Conservation (phyloP, 2,113 vertebrate species). For the Tringa solitaria region DNA sequence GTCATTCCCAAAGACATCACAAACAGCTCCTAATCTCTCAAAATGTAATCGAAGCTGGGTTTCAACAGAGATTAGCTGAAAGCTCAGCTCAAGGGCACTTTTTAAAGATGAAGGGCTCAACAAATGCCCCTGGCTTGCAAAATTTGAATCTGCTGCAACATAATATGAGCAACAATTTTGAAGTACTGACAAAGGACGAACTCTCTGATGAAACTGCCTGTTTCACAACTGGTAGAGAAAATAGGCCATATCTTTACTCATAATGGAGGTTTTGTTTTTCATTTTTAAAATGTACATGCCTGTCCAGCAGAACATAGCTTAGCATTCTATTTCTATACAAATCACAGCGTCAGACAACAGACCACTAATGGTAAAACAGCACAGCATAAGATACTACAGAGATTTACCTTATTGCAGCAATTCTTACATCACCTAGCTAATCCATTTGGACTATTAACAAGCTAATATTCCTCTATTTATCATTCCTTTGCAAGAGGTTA, state of each 20-base stretch:
- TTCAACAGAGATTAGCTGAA: neutral
- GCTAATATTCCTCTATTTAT: neutral
- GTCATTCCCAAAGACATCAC: neutral
- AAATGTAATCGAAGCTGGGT: neutral
- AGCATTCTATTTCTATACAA: neutral
- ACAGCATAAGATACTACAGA: neutral
- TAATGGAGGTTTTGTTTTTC: neutral
- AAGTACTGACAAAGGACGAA: neutral
- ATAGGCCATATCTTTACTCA: neutral
- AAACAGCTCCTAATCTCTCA: neutral
- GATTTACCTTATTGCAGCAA: neutral
- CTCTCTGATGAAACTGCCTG: neutral
- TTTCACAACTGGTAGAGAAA: neutral
- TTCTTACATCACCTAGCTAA: neutral
- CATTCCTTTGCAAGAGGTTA: neutral
- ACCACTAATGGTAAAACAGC: neutral
- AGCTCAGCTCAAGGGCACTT: constrained; percentile 9
- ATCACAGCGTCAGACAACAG: neutral
- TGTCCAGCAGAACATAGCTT: neutral
- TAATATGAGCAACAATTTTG: neutral
- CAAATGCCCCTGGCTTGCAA: neutral
- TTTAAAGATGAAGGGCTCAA: neutral
- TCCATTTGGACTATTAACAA: neutral
- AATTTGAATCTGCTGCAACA: neutral
- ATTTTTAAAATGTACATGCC: neutral